Conservation (phyloP, 2,113 vertebrate genomes). For the Malaclemys terrapin region DNA sequence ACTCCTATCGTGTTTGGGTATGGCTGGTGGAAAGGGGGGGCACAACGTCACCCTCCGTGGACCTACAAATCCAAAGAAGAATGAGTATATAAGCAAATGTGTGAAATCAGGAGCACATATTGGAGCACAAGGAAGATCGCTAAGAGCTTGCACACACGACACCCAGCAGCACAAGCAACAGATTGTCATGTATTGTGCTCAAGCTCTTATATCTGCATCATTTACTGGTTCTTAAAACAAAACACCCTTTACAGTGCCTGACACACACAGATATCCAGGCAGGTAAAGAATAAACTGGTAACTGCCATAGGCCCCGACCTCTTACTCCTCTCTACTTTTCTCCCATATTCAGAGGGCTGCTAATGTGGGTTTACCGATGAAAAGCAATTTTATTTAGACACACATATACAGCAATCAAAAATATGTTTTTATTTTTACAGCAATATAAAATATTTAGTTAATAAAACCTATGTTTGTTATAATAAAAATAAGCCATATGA, state of each 20-base stretch:
- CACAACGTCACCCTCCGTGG: background rate
- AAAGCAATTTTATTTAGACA: background rate
- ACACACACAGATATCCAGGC: background rate
- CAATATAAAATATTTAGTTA: background rate
- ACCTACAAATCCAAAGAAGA: background rate
- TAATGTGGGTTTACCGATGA: background rate
- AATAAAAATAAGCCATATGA: background rate
- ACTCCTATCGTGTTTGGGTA: background rate
- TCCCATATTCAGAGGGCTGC: background rate
- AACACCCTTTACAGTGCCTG: background rate
- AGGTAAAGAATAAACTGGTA: background rate
- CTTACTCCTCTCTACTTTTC: background rate
- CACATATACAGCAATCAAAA: background rate
- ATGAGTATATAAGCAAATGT: background rate
- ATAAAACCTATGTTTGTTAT: background rate
- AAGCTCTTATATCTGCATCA: background rate
- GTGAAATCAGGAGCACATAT: background rate
- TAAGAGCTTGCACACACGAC: background rate
- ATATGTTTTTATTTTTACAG: constrained; percentile 19
- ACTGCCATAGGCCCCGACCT: background rate
- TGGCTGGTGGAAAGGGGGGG: background rate
- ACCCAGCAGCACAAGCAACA: background rate
- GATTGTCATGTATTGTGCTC: background rate
- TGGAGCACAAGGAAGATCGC: background rate
- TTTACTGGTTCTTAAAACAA: background rate